phyloP scores from a whole-genome alignment of 2,797 vertebrate species.

The Hydrophis major region DNA sequence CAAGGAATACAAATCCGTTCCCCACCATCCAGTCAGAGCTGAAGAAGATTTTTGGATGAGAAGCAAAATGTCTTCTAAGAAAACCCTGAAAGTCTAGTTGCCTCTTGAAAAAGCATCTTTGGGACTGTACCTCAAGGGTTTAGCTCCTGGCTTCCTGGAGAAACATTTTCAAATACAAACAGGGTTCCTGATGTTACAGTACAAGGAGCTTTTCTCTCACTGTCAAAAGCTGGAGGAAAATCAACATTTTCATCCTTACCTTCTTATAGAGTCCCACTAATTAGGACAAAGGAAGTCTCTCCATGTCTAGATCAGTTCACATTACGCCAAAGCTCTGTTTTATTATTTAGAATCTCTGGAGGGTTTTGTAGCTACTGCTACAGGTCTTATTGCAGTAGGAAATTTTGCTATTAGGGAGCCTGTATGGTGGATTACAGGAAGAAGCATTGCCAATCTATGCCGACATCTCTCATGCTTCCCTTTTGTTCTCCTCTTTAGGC shows the following conservation, averaged over 20 bases:
- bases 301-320: neutral
- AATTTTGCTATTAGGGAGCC: neutral
- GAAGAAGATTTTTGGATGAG: too few relatives aligned
- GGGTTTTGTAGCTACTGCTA: neutral
- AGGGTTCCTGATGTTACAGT: slow-evolving; percentile 28
- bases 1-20: too few relatives aligned
- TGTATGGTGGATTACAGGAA: neutral
- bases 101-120: too few relatives aligned
- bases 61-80: neutral
- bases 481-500: slow-evolving; percentile 8
- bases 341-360: neutral
- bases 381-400: rapidly evolving
- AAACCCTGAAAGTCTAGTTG: neutral
- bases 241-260: neutral
- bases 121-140: neutral
- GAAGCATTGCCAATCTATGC: neutral
- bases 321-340: neutral
- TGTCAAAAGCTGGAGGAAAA: neutral
- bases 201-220: neutral
- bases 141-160: slow-evolving; percentile 4
- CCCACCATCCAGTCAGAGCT: too few relatives aligned
- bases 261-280: neutral
- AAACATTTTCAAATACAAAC: slow-evolving; percentile 28
- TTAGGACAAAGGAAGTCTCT: neutral
- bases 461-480: neutral